A percentile compares a stretch with the other conserved stretches of the same genome.
phyloP scores from a whole-genome alignment of 2,888 invertebrate species.

The Epinotia ramella region DNA sequence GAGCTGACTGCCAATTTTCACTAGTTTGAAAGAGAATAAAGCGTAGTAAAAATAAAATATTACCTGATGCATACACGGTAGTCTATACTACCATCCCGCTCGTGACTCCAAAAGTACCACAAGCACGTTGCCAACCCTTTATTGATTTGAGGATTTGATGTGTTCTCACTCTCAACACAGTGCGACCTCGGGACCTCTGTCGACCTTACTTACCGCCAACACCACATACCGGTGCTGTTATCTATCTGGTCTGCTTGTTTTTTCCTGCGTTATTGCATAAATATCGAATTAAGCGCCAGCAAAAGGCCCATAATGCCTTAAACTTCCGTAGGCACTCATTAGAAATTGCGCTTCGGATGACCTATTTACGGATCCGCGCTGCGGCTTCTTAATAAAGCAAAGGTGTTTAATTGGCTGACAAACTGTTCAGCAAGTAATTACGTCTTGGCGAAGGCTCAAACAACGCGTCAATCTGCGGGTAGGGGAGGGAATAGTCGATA shows the following conservation, averaged over 20 bases:
- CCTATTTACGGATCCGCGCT: constrained; percentile 65
- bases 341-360: constrained; percentile 63
- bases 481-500: constrained; percentile 59
- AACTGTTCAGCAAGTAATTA: constrained; percentile 84
- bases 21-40: too few relatives aligned
- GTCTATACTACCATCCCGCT: too few relatives aligned
- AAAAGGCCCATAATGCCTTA: constrained; percentile 35
- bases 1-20: too few relatives aligned
- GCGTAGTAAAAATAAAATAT: too few relatives aligned
- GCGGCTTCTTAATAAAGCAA: constrained; percentile 84
- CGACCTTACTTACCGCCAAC: too few relatives aligned
- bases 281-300: constrained; percentile 30
- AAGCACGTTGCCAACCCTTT: too few relatives aligned
- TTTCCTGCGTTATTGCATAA: not conserved
- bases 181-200: too few relatives aligned
- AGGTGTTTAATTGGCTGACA: constrained; percentile 86
- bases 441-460: constrained; percentile 75
- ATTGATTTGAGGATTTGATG: too few relatives aligned
- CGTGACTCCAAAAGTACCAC: too few relatives aligned
- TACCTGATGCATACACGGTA: too few relatives aligned
- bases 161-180: too few relatives aligned
- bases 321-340: constrained; percentile 40
- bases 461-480: constrained; percentile 76
- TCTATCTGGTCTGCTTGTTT: not conserved
- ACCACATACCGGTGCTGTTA: too few relatives aligned